Evolutionary conservation across 2,888 invertebrate species (phyloP), one percentile per base, ranked within the genome.

Genomic region (Azorinus chamasolen): DNA sequence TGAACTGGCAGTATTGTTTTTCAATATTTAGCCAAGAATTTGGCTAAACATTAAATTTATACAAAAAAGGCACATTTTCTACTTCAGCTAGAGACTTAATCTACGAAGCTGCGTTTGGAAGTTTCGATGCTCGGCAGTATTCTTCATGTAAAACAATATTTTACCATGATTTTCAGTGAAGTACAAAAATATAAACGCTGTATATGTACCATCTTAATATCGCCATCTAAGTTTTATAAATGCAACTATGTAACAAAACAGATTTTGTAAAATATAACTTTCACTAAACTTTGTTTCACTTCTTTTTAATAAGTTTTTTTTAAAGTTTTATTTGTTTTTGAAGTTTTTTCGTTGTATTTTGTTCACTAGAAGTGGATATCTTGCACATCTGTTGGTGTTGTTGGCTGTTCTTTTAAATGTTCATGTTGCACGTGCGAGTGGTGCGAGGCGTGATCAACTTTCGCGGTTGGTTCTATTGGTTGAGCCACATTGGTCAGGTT

Each of bases 351-450:
- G 14, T 45, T 18, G 4, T 55, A 18, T 10, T 32, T 43, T 43
- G 4, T 45, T 4, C 32, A 10, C 53, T 75, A 96, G 94, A 96
- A 96, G 93, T 96, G 95, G 84, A 97, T 95, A 93, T 97, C 96
- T 88, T 96, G 95, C 88, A 97, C 96, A 93, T 97, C 97, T 88
- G 97, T 97, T 87, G 97, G 96, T 64, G 97, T 96, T 86, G 95
- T 95, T 86, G 97, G 95, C 87, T 93, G 93, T 61, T 88, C 88
- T 66, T 88, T 84, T 45, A 79, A 80, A 48, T 75, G 78, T 63
- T 76, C 82, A n/a, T 83, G 72, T 53, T 66, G 76, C 50, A 37
- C 25, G 48, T 66, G 66, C 22, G 48, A 24, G 41, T 48, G 76
- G 63, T 24, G 83, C 6, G 66, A 48, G 18, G 73, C 62, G 57